A percentile compares a stretch with the other conserved stretches of the same genome.
These are phyloP conservation scores for Ophion slaviceki DNA, from an alignment of 2,888 invertebrate species.

Conservation along the genomic window DNA sequence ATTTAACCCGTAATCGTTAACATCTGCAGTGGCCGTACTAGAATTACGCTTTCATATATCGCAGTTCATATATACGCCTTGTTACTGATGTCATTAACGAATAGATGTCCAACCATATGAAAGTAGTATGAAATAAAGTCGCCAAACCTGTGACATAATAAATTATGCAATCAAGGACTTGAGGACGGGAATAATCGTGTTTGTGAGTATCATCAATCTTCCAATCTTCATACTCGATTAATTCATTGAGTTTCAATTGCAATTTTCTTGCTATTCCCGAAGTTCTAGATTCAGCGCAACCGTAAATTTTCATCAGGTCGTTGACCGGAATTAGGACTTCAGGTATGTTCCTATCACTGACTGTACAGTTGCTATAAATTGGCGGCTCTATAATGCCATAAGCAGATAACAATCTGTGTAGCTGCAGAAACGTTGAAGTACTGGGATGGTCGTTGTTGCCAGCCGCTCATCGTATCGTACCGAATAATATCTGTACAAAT, in stretches of 20 bases:
- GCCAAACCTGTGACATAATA: constrained; percentile 24
- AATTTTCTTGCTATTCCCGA: constrained; percentile 19
- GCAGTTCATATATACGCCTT: background rate
- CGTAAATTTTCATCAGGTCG: background rate
- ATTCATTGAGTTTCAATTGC: constrained; percentile 18
- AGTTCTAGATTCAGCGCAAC: constrained; percentile 11
- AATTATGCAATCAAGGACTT: constrained; percentile 19
- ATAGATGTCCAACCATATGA: constrained; percentile 4
- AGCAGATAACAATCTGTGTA: no score
- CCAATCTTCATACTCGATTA: constrained; percentile 13
- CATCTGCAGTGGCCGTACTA: background rate
- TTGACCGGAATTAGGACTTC: no score
- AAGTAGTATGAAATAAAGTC: background rate
- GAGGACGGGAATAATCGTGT: constrained; percentile 23
- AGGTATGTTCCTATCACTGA: no score
- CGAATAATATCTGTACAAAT: no score
- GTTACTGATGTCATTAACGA: background rate
- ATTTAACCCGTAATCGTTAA: constrained; percentile 3
- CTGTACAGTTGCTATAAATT: no score
- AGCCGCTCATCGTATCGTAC: no score
- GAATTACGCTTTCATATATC: background rate
- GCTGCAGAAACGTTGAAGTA: no score
- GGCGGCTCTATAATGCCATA: no score
- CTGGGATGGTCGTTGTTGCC: no score
- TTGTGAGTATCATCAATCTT: background rate